phyloP scores from a whole-genome alignment of 2,888 invertebrate species.

The Sarcophaga variegata region DNA sequence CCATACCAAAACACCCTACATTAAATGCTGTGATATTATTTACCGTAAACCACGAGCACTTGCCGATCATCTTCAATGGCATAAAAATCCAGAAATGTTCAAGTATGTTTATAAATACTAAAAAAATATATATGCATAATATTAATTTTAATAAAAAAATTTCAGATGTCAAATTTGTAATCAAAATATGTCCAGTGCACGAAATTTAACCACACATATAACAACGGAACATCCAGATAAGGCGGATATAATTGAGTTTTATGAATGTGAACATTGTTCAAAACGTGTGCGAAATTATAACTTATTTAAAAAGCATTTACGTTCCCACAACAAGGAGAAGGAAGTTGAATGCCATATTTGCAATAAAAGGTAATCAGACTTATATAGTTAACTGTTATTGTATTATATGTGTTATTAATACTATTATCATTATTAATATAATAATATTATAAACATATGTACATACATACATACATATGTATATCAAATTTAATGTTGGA shows the following conservation, averaged over 20 bases:
- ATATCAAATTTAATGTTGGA: neutral
- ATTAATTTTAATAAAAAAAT: neutral
- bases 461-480: neutral
- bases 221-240: slow-evolving; percentile 67
- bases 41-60: slow-evolving; percentile 75
- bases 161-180: slow-evolving; percentile 70
- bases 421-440: no score
- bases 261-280: slow-evolving; percentile 67
- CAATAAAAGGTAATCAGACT: slow-evolving; percentile 68
- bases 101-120: slow-evolving; percentile 71
- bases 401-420: neutral
- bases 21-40: slow-evolving; percentile 76
- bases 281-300: slow-evolving; percentile 67
- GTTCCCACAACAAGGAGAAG: slow-evolving; percentile 63
- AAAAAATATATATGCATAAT: no score
- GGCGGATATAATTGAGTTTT: slow-evolving; percentile 54
- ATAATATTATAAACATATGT: no score
- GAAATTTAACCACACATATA: slow-evolving; percentile 68
- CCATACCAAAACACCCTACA: slow-evolving; percentile 76
- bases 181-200: slow-evolving; percentile 64
- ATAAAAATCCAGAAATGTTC: slow-evolving; percentile 77
- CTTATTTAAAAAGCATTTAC: slow-evolving; percentile 67
- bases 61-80: slow-evolving; percentile 77
- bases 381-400: neutral
- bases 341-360: slow-evolving; percentile 69